Evolutionary conservation across 2,797 vertebrate species (phyloP).

Genomic region (Decapterus maruadsi): DNA sequence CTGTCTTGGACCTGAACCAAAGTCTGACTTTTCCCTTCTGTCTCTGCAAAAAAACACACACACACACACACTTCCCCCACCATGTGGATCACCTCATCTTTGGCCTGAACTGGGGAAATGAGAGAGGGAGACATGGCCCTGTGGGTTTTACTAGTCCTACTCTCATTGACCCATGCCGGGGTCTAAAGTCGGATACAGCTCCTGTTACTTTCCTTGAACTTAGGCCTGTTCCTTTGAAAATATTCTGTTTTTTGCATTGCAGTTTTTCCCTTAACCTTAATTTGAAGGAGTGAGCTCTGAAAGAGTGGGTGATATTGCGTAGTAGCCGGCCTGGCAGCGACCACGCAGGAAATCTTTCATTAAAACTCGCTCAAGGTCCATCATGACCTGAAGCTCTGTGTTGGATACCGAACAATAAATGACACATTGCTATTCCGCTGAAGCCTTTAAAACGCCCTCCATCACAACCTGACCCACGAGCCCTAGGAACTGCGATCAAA

Average conservation of each 20-base stretch:
- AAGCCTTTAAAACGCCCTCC: slow-evolving; percentile 49
- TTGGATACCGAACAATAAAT: slow-evolving; percentile 64
- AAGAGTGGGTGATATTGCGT: slow-evolving; percentile 57
- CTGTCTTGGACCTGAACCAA: slow-evolving; percentile 66
- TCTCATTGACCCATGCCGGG: slow-evolving; percentile 72
- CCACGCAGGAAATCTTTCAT: slow-evolving; percentile 81
- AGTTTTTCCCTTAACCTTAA: slow-evolving; percentile 63
- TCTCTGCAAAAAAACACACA: slow-evolving; percentile 40
- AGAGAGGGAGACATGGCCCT: slow-evolving; percentile 70
- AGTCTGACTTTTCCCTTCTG: slow-evolving; percentile 65
- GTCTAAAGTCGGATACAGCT: slow-evolving; percentile 70
- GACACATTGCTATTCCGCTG: slow-evolving; percentile 53
- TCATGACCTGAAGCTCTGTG: slow-evolving; percentile 64
- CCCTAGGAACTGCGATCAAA: slow-evolving; percentile 42
- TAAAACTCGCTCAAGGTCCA: slow-evolving; percentile 74
- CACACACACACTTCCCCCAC: slow-evolving; percentile 40
- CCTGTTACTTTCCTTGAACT: slow-evolving; percentile 66
- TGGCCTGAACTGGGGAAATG: slow-evolving; percentile 62
- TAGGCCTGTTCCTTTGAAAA: slow-evolving; percentile 56
- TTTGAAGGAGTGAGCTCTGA: slow-evolving; percentile 60
- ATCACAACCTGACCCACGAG: slow-evolving; percentile 48
- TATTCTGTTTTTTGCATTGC: slow-evolving; percentile 67
- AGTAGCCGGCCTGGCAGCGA: slow-evolving; percentile 61
- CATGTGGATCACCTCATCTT: slow-evolving; percentile 73
- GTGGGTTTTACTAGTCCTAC: slow-evolving; percentile 75